Evolutionary conservation across 2,797 vertebrate genomes (phyloP).

Genomic region (Petrocephalus sullivani): DNA sequence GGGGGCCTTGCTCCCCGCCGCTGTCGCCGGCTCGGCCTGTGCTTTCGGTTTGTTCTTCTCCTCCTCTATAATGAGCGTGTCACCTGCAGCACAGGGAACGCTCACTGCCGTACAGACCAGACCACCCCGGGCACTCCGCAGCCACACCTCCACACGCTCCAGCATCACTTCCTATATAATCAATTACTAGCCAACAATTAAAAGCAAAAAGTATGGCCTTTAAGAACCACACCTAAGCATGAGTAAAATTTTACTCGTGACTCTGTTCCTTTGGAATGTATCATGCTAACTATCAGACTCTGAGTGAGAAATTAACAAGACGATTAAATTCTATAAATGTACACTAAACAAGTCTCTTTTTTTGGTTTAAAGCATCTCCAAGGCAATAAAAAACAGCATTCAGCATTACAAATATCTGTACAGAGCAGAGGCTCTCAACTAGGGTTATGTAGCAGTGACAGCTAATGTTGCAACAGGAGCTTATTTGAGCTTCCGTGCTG

Average conservation of each 20-base stretch:
- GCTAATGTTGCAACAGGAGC: too few species aligned
- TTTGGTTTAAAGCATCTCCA: neutral
- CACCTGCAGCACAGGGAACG: constrained; percentile 63
- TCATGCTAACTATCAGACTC: neutral
- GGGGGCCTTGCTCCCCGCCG: constrained; percentile 55
- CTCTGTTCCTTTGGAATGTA: neutral
- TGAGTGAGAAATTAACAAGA: too few species aligned
- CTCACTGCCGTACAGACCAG: neutral
- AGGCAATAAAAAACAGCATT: neutral
- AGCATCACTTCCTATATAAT: too few species aligned
- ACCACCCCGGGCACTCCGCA: neutral
- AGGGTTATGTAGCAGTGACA: too few species aligned
- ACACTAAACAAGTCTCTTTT: neutral
- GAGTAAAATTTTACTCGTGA: neutral
- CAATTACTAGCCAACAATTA: neutral
- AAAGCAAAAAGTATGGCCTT: neutral
- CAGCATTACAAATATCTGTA: neutral
- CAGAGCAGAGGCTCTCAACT: neutral
- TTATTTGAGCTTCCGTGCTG: too few species aligned
- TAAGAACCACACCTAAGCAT: neutral
- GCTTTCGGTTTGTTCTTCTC: constrained; percentile 74
- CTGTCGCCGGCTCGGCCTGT: constrained; percentile 48
- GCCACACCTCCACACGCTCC: neutral
- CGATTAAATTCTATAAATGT: too few species aligned
- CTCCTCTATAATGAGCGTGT: constrained; percentile 94